Evolutionary conservation across 2,888 invertebrate genomes (phyloP).

Genomic region (Eristalinus sepulchralis): DNA sequence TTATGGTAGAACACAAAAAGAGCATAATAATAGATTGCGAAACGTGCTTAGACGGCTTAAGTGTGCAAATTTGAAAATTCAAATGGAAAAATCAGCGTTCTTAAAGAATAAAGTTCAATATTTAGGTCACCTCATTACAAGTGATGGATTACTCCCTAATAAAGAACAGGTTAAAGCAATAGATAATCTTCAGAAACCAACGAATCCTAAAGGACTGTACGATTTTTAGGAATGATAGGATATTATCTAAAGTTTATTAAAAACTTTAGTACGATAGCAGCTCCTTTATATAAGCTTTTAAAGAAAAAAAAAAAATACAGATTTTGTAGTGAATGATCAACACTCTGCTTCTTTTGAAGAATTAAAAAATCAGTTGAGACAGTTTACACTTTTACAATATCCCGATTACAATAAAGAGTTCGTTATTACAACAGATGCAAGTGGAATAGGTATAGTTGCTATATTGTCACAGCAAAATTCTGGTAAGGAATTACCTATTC

Average conservation of each 20-base stretch:
- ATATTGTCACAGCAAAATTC: no score
- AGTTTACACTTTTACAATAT: no score
- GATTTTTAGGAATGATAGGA: background rate
- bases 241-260: background rate
- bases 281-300: no score
- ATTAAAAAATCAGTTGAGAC: no score
- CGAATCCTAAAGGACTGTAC: background rate
- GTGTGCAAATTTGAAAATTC: constrained; percentile 45
- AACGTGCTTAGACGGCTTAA: background rate
- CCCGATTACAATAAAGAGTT: no score
- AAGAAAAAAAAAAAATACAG: no score
- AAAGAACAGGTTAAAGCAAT: constrained; percentile 32
- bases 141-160: background rate
- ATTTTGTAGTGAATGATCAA: no score
- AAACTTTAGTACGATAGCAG: background rate
- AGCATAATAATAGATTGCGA: constrained; percentile 29
- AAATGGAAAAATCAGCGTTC: background rate
- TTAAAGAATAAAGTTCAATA: constrained; percentile 72
- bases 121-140: constrained; percentile 7
- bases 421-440: no score
- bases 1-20: constrained; percentile 68
- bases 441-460: no score
- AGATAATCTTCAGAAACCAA: background rate
- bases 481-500: no score
- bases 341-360: no score